Conservation (phyloP, 2,888 invertebrate genomes). For the Ernsta delagoae region DNA sequence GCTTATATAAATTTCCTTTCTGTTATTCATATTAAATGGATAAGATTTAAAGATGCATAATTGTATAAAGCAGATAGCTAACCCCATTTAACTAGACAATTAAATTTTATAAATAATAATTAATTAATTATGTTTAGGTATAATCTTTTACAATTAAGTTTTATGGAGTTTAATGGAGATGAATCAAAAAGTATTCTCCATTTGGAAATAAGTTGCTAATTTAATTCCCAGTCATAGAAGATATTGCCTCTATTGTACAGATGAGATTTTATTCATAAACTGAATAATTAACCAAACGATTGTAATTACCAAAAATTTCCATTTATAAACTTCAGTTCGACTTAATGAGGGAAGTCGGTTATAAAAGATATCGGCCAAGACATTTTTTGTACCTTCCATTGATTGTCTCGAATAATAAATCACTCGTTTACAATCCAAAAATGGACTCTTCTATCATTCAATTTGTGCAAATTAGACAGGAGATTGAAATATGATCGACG, state of each 20-base stretch:
- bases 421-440: slow-evolving; percentile 26
- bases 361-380: neutral
- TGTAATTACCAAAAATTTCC: neutral
- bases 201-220: neutral
- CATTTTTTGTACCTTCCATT: slow-evolving; percentile 14
- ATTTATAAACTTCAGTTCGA: neutral
- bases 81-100: no score
- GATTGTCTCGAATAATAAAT: slow-evolving; percentile 29
- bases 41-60: no score
- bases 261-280: neutral
- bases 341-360: slow-evolving; percentile 8
- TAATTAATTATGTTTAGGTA: no score
- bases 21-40: no score
- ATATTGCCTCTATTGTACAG: neutral
- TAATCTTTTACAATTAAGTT: no score
- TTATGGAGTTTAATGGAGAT: no score
- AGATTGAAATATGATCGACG: slow-evolving; percentile 40
- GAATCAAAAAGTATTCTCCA: no score
- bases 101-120: no score
- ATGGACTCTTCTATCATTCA: slow-evolving; percentile 32
- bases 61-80: no score
- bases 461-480: slow-evolving; percentile 40
- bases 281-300: neutral
- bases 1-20: no score
- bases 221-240: neutral